A percentile compares a stretch with the other conserved stretches of the same genome.
phyloP scores from a whole-genome alignment of 2,113 vertebrate species.

The Gnathonemus longibarbis region DNA sequence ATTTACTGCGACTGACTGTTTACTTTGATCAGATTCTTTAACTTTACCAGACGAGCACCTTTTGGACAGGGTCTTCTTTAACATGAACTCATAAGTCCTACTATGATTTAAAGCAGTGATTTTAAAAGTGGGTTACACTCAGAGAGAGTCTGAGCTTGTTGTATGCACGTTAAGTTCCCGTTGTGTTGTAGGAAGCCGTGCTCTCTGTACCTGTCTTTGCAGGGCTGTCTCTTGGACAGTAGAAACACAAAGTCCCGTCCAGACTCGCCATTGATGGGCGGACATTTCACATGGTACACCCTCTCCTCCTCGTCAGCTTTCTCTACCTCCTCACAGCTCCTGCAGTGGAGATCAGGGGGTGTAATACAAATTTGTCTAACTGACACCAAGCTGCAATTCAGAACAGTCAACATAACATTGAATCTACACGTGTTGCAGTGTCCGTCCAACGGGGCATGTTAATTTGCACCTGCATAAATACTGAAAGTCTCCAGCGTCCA shows the following conservation, averaged over 20 bases:
- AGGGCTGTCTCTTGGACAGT: slow-evolving; percentile 54
- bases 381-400: not conserved
- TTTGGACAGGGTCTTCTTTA: not conserved
- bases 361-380: not conserved
- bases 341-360: slow-evolving; percentile 28
- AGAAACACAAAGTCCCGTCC: slow-evolving; percentile 60
- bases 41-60: not conserved
- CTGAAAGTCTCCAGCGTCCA: not conserved
- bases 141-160: not conserved
- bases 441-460: not conserved
- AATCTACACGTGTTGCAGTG: not conserved
- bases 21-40: not conserved
- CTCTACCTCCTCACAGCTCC: slow-evolving; percentile 56
- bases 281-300: slow-evolving; percentile 56
- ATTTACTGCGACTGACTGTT: not conserved
- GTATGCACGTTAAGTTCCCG: not conserved
- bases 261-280: slow-evolving; percentile 35
- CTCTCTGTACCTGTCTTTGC: slow-evolving; percentile 43
- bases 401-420: not conserved
- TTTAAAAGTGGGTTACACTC: not conserved
- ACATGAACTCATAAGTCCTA: not conserved
- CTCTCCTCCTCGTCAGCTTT: slow-evolving; percentile 55
- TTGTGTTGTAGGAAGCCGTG: not conserved
- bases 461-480: not conserved
- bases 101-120: not conserved